Conservation (phyloP, 2,797 vertebrate genomes). For the Mareca strepera region DNA sequence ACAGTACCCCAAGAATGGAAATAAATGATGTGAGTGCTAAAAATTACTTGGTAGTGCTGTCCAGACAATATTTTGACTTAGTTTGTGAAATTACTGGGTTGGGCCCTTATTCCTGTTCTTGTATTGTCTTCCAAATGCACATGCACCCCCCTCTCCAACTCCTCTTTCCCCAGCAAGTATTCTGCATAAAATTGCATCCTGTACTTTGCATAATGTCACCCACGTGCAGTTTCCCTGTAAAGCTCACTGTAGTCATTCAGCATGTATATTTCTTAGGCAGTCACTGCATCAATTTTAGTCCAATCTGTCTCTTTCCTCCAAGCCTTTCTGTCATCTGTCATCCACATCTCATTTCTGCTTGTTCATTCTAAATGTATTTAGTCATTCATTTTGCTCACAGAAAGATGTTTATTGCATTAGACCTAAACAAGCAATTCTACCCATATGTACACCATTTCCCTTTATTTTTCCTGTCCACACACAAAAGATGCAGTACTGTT, state of each 20-base stretch:
- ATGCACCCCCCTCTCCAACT: too few relatives aligned
- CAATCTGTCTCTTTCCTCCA: background rate
- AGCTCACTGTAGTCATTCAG: background rate
- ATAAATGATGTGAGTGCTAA: background rate
- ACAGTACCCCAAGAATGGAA: background rate
- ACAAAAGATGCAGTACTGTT: fast-evolving
- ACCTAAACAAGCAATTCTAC: background rate
- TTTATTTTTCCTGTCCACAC: background rate
- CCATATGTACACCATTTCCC: background rate
- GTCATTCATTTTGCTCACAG: background rate
- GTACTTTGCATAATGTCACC: background rate
- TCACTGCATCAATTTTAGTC: background rate
- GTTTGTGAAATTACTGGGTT: background rate
- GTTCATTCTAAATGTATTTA: background rate
- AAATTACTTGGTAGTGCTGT: background rate
- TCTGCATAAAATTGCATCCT: background rate
- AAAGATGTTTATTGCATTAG: background rate
- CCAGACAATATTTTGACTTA: background rate
- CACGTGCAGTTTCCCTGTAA: background rate
- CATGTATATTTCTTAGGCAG: background rate
- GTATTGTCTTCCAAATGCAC: background rate
- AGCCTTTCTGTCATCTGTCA: background rate
- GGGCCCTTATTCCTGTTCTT: background rate
- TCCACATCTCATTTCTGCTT: background rate
- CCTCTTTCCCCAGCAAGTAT: fast-evolving